These are phyloP conservation scores for Phorcus lineatus DNA, from an alignment of 2,888 invertebrate genomes.

Conservation along the genomic window DNA sequence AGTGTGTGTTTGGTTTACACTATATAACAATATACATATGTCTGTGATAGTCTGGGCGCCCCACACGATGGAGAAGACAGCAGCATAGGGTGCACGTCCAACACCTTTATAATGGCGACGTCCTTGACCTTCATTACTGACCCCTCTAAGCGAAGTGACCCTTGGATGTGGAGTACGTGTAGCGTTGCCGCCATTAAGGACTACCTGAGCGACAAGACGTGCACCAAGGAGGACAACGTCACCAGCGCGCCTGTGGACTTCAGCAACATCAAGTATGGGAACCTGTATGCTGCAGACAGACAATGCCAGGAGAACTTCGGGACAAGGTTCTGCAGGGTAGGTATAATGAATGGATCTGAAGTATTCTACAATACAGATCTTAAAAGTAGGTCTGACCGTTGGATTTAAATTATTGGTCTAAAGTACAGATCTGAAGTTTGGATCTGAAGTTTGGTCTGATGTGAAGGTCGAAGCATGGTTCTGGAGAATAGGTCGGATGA, in stretches of 20 bases:
- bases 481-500: no score
- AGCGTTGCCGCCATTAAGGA: background rate
- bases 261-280: background rate
- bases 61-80: background rate
- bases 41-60: background rate
- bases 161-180: background rate
- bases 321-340: background rate
- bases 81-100: background rate
- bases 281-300: background rate
- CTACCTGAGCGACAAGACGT: background rate
- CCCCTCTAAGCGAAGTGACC: background rate
- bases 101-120: background rate
- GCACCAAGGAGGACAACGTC: background rate
- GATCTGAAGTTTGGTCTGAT: no score
- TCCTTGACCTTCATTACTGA: background rate
- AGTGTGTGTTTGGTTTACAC: no score
- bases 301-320: background rate
- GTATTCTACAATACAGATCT: no score
- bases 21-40: background rate
- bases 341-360: background rate
- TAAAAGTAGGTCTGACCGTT: no score
- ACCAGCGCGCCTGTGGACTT: background rate
- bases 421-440: no score
- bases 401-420: no score
- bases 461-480: no score